These are phyloP conservation scores for Gymnoscopelus braueri DNA, from an alignment of 2,797 vertebrate species.

Conservation along the genomic window DNA sequence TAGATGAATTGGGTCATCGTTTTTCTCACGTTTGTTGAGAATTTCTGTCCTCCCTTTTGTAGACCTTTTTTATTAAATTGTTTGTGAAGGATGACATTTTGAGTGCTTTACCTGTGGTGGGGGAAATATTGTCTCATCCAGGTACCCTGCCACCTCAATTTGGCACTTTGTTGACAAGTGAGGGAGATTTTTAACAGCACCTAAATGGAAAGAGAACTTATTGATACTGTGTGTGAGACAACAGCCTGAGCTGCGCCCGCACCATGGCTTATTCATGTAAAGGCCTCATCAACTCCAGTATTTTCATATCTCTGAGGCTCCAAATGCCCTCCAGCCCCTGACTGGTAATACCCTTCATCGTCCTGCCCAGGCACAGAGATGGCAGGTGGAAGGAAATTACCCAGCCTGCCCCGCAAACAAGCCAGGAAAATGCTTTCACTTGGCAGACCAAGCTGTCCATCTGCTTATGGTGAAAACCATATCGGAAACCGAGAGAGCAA, in stretches of 20 bases:
- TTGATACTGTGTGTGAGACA: constrained; percentile 1
- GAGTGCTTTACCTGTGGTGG: constrained; percentile 27
- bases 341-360: constrained; percentile 73
- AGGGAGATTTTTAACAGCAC: constrained; percentile 10
- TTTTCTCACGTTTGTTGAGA: constrained; percentile 53
- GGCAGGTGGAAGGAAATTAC: constrained; percentile 83
- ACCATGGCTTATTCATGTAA: constrained; percentile 38
- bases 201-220: constrained; percentile 10
- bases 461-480: constrained; percentile 71
- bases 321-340: constrained; percentile 60
- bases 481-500: constrained; percentile 67
- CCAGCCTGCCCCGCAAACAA: constrained; percentile 81
- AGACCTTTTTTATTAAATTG: constrained; percentile 22
- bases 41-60: constrained; percentile 41
- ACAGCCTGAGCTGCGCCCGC: constrained; percentile 35
- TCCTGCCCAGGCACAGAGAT: constrained; percentile 67
- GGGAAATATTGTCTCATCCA: constrained; percentile 42
- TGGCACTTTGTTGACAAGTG: constrained; percentile 37
- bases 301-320: constrained; percentile 58
- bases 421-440: constrained; percentile 77
- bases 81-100: constrained; percentile 65
- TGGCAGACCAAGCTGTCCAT: constrained; percentile 81
- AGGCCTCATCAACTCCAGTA: constrained; percentile 44
- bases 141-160: constrained; percentile 31
- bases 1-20: constrained; percentile 75